Base-by-base conservation (phyloP, 1,140 invertebrate species). In the Bacillus rossius region DNA sequence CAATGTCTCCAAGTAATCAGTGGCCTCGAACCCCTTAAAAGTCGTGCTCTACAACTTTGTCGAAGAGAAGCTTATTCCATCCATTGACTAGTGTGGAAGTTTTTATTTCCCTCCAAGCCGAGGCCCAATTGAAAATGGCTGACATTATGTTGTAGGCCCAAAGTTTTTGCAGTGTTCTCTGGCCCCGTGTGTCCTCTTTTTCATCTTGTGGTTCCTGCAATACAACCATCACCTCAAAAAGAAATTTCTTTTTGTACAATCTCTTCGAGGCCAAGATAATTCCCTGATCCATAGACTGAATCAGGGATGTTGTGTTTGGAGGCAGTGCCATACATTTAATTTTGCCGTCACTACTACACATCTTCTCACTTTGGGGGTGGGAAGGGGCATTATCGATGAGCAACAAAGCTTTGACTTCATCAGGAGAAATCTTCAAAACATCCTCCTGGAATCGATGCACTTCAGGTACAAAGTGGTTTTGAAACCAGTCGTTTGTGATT, bases 261-360 rank as follows among this genome's bases (percentile, higher is more conserved):
- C 45, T 48, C 16, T 48, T 48, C 4, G 17, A 48, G 19, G 8
- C 19, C 10, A 48, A 10, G 19, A 48, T 48, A 3, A 48, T 25
- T 20, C 45, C 45, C 45, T 48, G 45, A 48, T 48, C 45, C 45
- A 48, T 14, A 5, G 45, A 22, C 19, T 48, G 45, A 34, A 34
- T 34, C 29, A 34, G 29, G 10, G 29, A 34, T 4, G 29, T 34
- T 10, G 10, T 34, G 10, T 48, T 48, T 5, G 45, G 45, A 20
- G 19, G 8, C 45, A 48, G 19, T 4, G 19, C 10, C 10, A 48
- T 2, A 10, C 45, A 48, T 10, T 48, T 48, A 16, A 48, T 48
- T 48, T 20, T 48, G 13, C 45, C 16, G 25, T 48, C 45, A 10
- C 45, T 48, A 25, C 45, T 48, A 4, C 29, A 34, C 4, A 34